Evolutionary conservation across 2,888 invertebrate species (phyloP).

Genomic region (Elysia crispata): DNA sequence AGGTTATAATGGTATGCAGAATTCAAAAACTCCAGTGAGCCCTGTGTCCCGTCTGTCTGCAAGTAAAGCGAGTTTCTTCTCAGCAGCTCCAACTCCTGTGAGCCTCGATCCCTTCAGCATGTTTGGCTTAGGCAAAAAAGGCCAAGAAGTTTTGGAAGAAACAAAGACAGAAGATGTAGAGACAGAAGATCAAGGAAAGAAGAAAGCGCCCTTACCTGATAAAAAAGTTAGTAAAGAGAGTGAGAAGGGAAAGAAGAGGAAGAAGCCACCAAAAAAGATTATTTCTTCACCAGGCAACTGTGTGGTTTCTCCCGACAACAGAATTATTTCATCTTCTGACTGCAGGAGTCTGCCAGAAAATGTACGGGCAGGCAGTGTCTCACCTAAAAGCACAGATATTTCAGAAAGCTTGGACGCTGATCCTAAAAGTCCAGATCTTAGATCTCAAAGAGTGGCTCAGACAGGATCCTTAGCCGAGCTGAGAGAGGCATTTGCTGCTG

Average conservation of each 20-base stretch:
- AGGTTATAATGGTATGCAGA: background rate
- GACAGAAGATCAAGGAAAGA: slow-evolving; percentile 1
- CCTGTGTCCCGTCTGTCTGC: slow-evolving; percentile 47
- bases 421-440: slow-evolving; percentile 12
- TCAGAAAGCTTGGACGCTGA: slow-evolving; percentile 51
- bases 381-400: slow-evolving; percentile 45
- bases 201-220: too few relatives aligned
- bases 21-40: slow-evolving; percentile 39
- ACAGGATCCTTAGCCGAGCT: slow-evolving; percentile 50
- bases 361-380: background rate
- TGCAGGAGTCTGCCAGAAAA: background rate
- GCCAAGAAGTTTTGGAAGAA: background rate
- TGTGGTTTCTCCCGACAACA: slow-evolving; percentile 22
- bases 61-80: slow-evolving; percentile 70
- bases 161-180: slow-evolving; percentile 10
- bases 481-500: slow-evolving; percentile 36
- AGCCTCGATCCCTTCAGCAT: slow-evolving; percentile 72
- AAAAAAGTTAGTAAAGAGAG: too few relatives aligned
- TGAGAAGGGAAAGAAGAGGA: background rate
- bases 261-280: slow-evolving; percentile 14
- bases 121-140: slow-evolving; percentile 49
- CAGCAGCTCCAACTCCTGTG: slow-evolving; percentile 71
- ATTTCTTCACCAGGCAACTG: slow-evolving; percentile 16
- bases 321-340: background rate
- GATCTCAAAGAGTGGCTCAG: slow-evolving; percentile 11